Evolutionary conservation across 2,888 invertebrate genomes (phyloP), one percentile per base, ranked within the genome.

Genomic region (Sinopyrophorus schimmeli): DNA sequence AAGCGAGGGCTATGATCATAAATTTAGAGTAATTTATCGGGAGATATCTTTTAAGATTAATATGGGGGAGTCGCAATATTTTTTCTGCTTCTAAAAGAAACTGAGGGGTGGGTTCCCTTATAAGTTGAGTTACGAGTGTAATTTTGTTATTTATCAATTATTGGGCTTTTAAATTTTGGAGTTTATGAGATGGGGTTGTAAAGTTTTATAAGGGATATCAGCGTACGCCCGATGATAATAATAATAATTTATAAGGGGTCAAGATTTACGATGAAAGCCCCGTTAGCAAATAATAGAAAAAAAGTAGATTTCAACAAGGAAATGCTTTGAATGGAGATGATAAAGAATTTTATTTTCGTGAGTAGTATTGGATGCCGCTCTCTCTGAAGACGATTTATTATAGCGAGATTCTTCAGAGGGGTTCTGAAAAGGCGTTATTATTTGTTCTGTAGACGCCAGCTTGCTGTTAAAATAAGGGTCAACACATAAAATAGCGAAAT

Each of bases 271-370:
- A 41, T 41, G 23, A 30, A 31, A 41, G 21, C 23, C 15, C n/a
- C n/a, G 20, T 32, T 41, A 41, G 30, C 41, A 41, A 41, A 41
- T 41, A 41, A 41, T 26, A 37, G n/a, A 26, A 32, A 41, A 41
- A 41, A 31, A 41, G 31, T 41, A 31, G 41, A 41, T 41, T 32
- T 41, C 31, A 24, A 41, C 32, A n/a, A 10, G 32, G 30, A 41
- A 41, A 41, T 32, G 41, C 41, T 41, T 41, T 41, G 41, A 41
- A 41, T 41, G 23, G 41, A 41, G 41, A 41, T 41, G 41, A 41
- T 41, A 41, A 41, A 41, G 41, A 41, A 41, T 41, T 41, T 41
- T 41, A 41, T 41, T 41, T 41, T 41, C 30, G 41, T 24, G 30
- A 41, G 41, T 20, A 41, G 41, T 41, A 41, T 41, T 41, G 41